Evolutionary conservation across 37 sponge, comb jelly and placozoan species (phyloP).

Genomic region (Ephydatia muelleri): DNA sequence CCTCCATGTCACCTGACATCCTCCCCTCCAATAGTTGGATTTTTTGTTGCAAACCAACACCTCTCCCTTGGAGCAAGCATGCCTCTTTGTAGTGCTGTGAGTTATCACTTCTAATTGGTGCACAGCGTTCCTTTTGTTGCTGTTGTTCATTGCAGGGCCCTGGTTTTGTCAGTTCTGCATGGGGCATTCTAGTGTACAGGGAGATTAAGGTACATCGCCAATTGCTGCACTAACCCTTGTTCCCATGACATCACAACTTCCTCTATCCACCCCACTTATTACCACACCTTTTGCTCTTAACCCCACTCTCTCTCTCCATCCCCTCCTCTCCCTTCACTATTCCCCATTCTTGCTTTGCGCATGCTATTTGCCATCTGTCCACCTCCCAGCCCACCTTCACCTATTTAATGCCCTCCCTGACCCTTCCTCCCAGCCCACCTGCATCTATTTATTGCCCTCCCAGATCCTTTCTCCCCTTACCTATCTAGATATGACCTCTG

Average conservation of each 20-base stretch:
- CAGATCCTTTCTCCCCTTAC: no score
- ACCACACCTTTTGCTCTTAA: no score
- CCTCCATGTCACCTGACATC: no score
- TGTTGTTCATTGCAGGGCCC: slow-evolving; percentile 65
- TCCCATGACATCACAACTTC: not conserved
- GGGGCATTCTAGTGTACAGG: slow-evolving; percentile 72
- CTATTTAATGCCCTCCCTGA: no score
- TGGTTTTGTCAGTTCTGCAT: slow-evolving; percentile 70
- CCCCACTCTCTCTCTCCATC: no score
- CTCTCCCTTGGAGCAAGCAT: slow-evolving; percentile 66
- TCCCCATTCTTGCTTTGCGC: no score
- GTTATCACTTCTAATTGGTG: slow-evolving; percentile 14
- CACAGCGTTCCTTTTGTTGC: not conserved
- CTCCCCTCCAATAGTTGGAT: slow-evolving; percentile 41
- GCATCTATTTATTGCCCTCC: no score
- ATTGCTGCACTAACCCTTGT: not conserved
- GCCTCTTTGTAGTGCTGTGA: slow-evolving; percentile 78
- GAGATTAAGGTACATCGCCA: slow-evolving; percentile 71
- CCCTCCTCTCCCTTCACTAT: no score
- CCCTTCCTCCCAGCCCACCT: no score
- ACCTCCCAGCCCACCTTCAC: no score
- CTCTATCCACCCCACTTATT: not conserved
- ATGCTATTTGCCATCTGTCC: no score
- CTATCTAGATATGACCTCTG: no score
- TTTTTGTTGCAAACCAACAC: slow-evolving; percentile 79